Percentiles rank a stretch among this genome's conserved stretches.
Conservation (phyloP, 2,113 vertebrate species). For the Psilopsiagon aurifrons region DNA sequence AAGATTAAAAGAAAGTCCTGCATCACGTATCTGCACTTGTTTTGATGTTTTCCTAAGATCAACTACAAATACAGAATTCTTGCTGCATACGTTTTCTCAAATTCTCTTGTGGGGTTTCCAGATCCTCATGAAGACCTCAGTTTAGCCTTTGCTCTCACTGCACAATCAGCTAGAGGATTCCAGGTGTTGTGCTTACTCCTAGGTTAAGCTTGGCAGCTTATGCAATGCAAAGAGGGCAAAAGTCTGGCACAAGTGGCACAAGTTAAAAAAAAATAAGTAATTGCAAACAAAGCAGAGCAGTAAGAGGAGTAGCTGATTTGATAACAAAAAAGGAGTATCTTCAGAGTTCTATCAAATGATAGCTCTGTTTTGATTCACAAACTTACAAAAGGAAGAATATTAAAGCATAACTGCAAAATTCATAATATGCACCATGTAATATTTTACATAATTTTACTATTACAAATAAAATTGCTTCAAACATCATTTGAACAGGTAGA, state of each 20-base stretch:
- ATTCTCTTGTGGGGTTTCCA: neutral
- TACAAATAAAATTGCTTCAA: neutral
- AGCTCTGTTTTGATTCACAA: neutral
- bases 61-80: neutral
- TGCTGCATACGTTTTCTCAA: neutral
- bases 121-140: neutral
- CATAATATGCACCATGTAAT: neutral
- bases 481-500: neutral
- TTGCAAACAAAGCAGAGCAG: neutral
- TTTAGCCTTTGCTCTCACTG: neutral
- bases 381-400: neutral
- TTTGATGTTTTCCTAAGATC: neutral
- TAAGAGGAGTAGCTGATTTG: neutral
- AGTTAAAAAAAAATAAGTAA: neutral
- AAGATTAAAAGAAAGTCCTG: neutral
- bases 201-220: neutral
- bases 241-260: neutral
- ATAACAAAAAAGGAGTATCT: neutral
- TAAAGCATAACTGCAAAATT: neutral
- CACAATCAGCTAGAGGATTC: neutral
- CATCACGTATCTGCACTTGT: neutral
- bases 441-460: neutral
- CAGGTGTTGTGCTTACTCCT: neutral
- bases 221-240: neutral
- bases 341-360: neutral